A percentile compares a stretch with the other conserved stretches of the same genome.
phyloP scores from a whole-genome alignment of 2,113 vertebrate genomes.

The Pluvianellus socialis region DNA sequence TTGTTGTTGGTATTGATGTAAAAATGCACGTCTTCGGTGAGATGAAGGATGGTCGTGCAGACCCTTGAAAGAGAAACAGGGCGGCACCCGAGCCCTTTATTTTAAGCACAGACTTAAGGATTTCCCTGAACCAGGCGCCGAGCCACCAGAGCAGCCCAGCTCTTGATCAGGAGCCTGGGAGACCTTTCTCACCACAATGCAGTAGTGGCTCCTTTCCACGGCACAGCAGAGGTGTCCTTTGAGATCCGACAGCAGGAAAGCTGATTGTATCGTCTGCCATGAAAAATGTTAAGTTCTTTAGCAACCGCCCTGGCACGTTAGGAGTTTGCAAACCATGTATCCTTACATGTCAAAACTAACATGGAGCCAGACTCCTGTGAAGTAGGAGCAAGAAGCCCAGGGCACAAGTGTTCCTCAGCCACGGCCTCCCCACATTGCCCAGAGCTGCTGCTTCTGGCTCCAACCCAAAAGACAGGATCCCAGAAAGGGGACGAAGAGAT shows the following conservation, averaged over 20 bases:
- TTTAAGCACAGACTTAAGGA: neutral
- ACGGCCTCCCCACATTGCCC: accelerated
- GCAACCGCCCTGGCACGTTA: neutral
- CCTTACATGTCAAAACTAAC: neutral
- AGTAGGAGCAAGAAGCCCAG: neutral
- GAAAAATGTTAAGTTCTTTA: neutral
- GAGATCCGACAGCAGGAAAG: neutral
- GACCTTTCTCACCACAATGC: neutral
- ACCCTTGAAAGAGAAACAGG: neutral
- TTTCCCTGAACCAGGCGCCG: neutral
- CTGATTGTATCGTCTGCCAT: neutral
- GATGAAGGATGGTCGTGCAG: neutral
- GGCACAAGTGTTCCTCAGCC: accelerated
- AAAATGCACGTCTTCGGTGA: accelerated
- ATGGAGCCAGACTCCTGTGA: neutral
- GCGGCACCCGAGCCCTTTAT: neutral
- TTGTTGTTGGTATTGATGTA: neutral
- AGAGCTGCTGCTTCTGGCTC: neutral
- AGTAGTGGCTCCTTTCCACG: accelerated
- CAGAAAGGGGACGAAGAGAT: neutral
- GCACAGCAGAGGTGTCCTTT: neutral
- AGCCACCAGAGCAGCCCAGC: neutral
- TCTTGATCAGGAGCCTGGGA: neutral
- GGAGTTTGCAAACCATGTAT: neutral
- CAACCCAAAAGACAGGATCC: neutral